phyloP scores from a whole-genome alignment of 2,888 invertebrate species.

The Tromatobia lineatoria region DNA sequence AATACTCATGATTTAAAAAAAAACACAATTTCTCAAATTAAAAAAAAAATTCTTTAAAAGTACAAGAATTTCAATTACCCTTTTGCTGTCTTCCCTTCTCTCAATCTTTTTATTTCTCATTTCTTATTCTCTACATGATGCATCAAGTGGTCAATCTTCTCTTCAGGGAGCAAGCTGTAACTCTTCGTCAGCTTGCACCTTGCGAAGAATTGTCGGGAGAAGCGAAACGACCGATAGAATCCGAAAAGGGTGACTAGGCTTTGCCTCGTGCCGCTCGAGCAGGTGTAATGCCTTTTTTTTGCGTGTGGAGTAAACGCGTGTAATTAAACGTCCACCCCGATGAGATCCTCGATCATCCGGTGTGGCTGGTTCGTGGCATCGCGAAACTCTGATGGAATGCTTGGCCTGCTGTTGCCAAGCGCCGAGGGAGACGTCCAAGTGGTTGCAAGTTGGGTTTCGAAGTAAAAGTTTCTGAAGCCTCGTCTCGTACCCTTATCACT shows the following conservation, averaged over 20 bases:
- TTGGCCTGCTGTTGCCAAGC: slow-evolving; percentile 23
- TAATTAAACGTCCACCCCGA: slow-evolving; percentile 49
- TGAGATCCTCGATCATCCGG: slow-evolving; percentile 35
- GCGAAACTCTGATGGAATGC: slow-evolving; percentile 12
- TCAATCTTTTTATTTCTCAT: background rate
- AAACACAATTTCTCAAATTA: too few relatives aligned
- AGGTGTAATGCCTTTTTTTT: slow-evolving; percentile 13
- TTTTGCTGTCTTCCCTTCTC: too few relatives aligned
- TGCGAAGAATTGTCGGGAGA: slow-evolving; percentile 1
- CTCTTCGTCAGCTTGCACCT: slow-evolving; percentile 14
- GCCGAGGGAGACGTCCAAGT: background rate
- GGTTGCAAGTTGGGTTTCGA: slow-evolving; percentile 17
- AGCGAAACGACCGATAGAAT: background rate
- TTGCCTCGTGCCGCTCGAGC: slow-evolving; percentile 42
- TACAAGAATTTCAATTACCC: too few relatives aligned
- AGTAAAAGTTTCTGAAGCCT: slow-evolving; percentile 38
- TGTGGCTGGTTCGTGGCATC: slow-evolving; percentile 17
- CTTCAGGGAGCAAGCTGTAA: slow-evolving; percentile 5
- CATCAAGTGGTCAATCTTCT: background rate
- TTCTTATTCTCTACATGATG: slow-evolving; percentile 9
- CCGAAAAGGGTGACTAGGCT: slow-evolving; percentile 8
- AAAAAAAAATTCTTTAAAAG: too few relatives aligned
- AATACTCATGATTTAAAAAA: too few relatives aligned
- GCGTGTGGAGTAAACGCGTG: slow-evolving; percentile 35
- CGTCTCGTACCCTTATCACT: slow-evolving; percentile 55